phyloP scores from a whole-genome alignment of 1,140 invertebrate genomes.

The Eupristina koningsbergeri region DNA sequence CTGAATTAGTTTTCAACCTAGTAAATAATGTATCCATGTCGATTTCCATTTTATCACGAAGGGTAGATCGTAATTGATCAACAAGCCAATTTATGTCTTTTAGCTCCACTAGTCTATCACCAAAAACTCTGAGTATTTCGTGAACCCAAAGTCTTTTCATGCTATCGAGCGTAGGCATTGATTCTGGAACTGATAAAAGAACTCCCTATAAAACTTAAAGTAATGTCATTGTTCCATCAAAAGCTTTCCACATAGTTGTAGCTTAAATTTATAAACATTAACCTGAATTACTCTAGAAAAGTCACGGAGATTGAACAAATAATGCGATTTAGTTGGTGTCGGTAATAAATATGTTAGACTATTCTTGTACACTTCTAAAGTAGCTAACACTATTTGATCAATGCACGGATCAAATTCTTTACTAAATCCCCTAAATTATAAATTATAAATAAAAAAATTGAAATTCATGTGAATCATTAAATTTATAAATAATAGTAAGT shows the following conservation, averaged over 20 bases:
- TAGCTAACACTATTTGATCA: conserved; percentile 89
- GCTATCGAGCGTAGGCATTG: conserved; percentile 87
- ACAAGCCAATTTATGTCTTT: conserved; percentile 89
- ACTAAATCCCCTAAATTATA: conserved; percentile 84
- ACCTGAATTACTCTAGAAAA: conserved; percentile 93
- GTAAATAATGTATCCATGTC: conserved; percentile 70
- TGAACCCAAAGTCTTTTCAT: conserved; percentile 97
- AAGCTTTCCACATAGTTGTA: background rate
- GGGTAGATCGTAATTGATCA: conserved; percentile 76
- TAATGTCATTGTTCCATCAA: background rate
- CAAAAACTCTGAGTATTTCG: conserved; percentile 93
- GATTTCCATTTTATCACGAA: conserved; percentile 74
- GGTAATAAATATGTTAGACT: conserved; percentile 88
- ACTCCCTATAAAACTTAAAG: conserved; percentile 80
- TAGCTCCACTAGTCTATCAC: conserved; percentile 91
- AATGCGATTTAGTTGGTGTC: conserved; percentile 93
- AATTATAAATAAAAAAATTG: background rate
- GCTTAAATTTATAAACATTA: background rate
- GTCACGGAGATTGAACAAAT: conserved; percentile 95
- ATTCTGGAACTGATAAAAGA: conserved; percentile 92
- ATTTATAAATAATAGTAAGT: background rate
- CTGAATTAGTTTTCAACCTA: conserved; percentile 53
- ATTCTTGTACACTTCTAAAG: conserved; percentile 89
- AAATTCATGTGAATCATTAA: background rate
- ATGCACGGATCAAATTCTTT: conserved; percentile 96